Evolutionary conservation across 2,888 invertebrate species (phyloP), one percentile per base, ranked within the genome.

Genomic region (Leptopilina syphax): DNA sequence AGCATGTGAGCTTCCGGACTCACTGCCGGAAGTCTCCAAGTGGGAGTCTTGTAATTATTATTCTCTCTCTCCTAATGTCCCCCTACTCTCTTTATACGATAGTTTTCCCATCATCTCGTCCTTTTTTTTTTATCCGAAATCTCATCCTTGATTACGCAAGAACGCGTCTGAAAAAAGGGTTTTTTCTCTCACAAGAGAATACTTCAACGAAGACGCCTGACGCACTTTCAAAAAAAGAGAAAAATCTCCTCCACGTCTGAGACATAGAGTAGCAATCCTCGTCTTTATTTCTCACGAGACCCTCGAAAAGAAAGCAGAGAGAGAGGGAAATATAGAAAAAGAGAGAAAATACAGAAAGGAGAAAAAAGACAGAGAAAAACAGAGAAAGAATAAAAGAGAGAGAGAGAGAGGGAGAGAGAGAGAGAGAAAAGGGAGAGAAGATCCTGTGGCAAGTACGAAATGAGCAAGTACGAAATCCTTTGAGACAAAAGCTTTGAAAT

Each of bases 381-480:
- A 34, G 3, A 34, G 34, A 34, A 34, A 3, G 34, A 3, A 34
- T 3, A 34, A 34, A 34, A 34, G 4, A 2, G 34, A 34, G 34
- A 34, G 34, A 3, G 3, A 3, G 34, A 34, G 34, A 34, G 34
- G 2, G 34, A 34, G 34, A 34, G 0, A 34, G 34, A 34, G 82
- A 86, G 84, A 83, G 84, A 85, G 5, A 44, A 50, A 82, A 85
- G 84, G 86, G 88, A 86, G 86, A 83, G 86, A 84, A 83, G 85
- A 85, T 85, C 80, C 82, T 86, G 84, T 34, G 34, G 34, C 34
- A 34, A 34, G 34, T 34, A 83, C 86, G 82, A 91, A 90, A 91
- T 89, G 91, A 90, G 89, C 91, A 88, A 89, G 88, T 83, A 88
- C 84, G 86, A 86, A 50, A 83, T 89, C 89, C 88, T 90, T 90